phyloP scores from a whole-genome alignment of 2,888 invertebrate genomes.

The Anthoptus insignis region DNA sequence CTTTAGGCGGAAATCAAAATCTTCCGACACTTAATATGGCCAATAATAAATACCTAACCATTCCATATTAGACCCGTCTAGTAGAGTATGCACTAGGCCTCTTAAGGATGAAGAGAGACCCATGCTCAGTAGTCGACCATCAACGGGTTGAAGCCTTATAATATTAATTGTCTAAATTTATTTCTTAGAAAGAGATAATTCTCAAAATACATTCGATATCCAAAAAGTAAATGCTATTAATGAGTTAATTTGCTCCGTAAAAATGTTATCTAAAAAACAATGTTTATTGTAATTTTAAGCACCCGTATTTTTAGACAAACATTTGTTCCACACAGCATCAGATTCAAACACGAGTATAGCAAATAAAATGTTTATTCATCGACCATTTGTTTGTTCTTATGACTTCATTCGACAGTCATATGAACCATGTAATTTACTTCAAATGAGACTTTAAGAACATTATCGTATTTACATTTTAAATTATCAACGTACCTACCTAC shows the following conservation, averaged over 20 bases:
- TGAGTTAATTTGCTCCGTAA: not conserved
- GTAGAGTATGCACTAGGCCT: too few species aligned
- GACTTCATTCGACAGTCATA: slow-evolving; percentile 60
- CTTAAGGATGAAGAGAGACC: too few species aligned
- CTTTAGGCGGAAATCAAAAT: too few species aligned
- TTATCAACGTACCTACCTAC: slow-evolving; percentile 34
- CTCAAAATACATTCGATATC: not conserved
- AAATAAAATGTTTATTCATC: slow-evolving; percentile 65
- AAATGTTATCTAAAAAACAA: slow-evolving; percentile 1
- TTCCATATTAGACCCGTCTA: too few species aligned
- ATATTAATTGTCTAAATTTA: too few species aligned
- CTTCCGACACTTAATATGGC: too few species aligned
- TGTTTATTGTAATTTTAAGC: not conserved
- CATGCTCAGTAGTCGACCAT: too few species aligned
- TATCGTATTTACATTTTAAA: slow-evolving; percentile 51
- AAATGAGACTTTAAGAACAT: slow-evolving; percentile 52
- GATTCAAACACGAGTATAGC: slow-evolving; percentile 49
- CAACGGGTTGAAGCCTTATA: too few species aligned
- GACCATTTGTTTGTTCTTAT: slow-evolving; percentile 57
- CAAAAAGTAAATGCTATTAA: not conserved
- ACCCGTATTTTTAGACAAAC: not conserved
- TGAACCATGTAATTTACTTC: slow-evolving; percentile 48
- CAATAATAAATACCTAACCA: too few species aligned
- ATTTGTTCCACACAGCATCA: slow-evolving; percentile 9
- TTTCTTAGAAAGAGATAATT: too few species aligned